Percentiles rank a stretch among this genome's conserved stretches.
These are phyloP conservation scores for Geophilus truncorum DNA, from an alignment of 2,888 invertebrate genomes.

Conservation along the genomic window DNA sequence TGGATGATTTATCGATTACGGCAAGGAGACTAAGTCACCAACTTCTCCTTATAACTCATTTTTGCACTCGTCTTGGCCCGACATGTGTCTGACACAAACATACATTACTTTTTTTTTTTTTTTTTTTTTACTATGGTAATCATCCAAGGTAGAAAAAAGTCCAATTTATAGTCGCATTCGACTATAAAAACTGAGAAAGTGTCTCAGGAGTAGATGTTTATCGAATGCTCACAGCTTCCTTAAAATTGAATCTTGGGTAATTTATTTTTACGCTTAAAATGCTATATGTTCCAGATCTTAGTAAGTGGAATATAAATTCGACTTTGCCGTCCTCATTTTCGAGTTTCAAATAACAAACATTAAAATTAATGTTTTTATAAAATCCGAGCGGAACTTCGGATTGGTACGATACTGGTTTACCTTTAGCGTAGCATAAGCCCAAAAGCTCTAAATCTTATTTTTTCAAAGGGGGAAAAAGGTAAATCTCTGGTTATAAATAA, in stretches of 20 bases:
- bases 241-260: not conserved
- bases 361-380: not conserved
- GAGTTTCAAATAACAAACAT: not conserved
- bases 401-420: not conserved
- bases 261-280: no score
- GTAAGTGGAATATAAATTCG: not conserved
- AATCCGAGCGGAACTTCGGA: not conserved
- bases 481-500: not conserved
- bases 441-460: not conserved
- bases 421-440: not conserved
- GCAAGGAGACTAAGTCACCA: not conserved
- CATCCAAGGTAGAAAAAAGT: not conserved
- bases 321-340: no score
- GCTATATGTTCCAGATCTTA: no score
- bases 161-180: not conserved
- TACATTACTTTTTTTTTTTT: not conserved
- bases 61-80: not conserved
- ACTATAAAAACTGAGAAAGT: not conserved
- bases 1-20: not conserved
- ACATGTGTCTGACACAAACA: not conserved
- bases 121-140: not conserved
- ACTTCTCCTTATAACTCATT: not conserved
- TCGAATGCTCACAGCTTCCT: not conserved
- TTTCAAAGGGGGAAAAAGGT: not conserved
- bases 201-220: not conserved